Percentiles rank a stretch among this genome's conserved stretches.
Conservation (phyloP, 2,113 vertebrate species). For the Gopherus flavomarginatus region DNA sequence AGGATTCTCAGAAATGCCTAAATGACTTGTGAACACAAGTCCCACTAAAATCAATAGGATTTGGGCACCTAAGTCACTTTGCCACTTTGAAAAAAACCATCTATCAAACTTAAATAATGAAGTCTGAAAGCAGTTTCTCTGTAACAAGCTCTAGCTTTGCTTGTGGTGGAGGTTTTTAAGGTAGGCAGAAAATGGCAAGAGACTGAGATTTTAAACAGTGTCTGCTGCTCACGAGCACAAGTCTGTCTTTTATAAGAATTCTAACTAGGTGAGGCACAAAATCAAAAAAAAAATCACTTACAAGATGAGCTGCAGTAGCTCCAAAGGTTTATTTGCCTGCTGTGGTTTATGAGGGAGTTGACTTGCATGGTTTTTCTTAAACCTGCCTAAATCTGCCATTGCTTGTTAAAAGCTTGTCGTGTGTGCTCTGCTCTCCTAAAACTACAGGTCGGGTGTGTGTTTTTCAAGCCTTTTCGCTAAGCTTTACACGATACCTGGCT, state of each 20-base stretch:
- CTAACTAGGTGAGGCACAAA: rapidly evolving
- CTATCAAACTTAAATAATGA: not conserved
- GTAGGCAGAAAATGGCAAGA: not conserved
- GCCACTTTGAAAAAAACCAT: not conserved
- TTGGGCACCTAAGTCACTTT: not conserved
- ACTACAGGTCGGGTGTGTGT: not conserved
- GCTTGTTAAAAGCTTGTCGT: not conserved
- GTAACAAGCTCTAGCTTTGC: not conserved
- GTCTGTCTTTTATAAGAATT: not conserved
- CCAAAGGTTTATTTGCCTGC: slow-evolving; percentile 77
- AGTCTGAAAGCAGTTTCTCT: not conserved
- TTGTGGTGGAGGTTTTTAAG: not conserved
- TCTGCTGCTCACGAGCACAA: rapidly evolving
- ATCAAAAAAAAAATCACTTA: slow-evolving; percentile 39
- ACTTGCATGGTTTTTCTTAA: not conserved
- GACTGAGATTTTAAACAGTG: not conserved
- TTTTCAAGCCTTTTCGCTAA: not conserved
- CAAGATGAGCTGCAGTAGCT: slow-evolving; percentile 59
- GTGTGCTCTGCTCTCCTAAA: not conserved
- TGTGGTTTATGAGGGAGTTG: slow-evolving; percentile 53
- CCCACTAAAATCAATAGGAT: not conserved
- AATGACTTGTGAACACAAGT: not conserved
- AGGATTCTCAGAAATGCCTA: not conserved
- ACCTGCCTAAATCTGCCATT: slow-evolving; percentile 29
- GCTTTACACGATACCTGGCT: not conserved